These are phyloP conservation scores for Lydus trimaculatus DNA, from an alignment of 2,888 invertebrate species.

Conservation along the genomic window DNA sequence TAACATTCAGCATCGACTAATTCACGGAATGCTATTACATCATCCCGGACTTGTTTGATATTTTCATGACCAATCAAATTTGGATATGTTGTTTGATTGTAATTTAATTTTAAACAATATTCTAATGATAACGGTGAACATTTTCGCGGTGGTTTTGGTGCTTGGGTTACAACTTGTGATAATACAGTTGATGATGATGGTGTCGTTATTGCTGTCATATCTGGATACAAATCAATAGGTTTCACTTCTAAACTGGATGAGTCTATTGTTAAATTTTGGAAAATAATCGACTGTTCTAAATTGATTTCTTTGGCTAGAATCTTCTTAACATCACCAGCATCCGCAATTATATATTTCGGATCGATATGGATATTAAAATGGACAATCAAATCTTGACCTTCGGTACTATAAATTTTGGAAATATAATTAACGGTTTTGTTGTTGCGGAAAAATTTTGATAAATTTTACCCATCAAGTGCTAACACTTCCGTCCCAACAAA, in stretches of 20 bases:
- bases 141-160: constrained; percentile 69
- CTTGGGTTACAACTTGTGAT: constrained; percentile 62
- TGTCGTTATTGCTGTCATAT: constrained; percentile 55
- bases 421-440: too few species aligned
- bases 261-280: constrained; percentile 72
- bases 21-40: constrained; percentile 83
- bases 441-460: constrained; percentile 16
- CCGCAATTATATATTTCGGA: constrained; percentile 66
- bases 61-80: constrained; percentile 75
- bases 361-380: constrained; percentile 89
- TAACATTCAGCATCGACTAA: constrained; percentile 93
- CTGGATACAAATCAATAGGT: constrained; percentile 57
- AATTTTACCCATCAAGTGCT: constrained; percentile 83
- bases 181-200: constrained; percentile 56
- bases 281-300: constrained; percentile 65
- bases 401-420: constrained; percentile 62
- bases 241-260: constrained; percentile 72
- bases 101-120: constrained; percentile 75
- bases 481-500: constrained; percentile 82
- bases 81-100: constrained; percentile 85
- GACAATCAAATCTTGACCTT: constrained; percentile 76
- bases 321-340: constrained; percentile 70
- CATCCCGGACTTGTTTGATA: constrained; percentile 71
- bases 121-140: constrained; percentile 73
- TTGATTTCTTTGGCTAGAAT: constrained; percentile 73